These are phyloP conservation scores for Oceanodroma leucorhoa DNA, from an alignment of 2,797 vertebrate genomes.

Conservation along the genomic window DNA sequence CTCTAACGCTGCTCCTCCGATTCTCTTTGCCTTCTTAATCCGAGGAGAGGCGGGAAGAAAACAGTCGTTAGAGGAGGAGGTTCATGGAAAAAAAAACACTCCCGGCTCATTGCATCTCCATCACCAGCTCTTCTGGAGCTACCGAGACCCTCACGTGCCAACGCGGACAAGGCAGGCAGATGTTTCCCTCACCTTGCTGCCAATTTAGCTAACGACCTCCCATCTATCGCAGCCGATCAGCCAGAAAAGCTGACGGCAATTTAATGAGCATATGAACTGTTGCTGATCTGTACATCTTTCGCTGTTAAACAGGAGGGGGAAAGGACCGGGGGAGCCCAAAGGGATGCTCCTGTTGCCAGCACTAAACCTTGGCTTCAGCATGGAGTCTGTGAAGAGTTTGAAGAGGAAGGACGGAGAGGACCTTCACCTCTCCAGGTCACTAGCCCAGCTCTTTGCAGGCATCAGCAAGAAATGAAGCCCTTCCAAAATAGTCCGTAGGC, in stretches of 20 bases:
- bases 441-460: not conserved
- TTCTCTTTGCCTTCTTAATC: not conserved
- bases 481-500: rapidly evolving
- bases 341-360: not conserved
- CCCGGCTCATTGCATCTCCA: not conserved
- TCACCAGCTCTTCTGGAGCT: not conserved
- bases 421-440: not conserved
- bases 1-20: not conserved
- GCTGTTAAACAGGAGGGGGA: not conserved
- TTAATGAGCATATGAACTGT: not conserved
- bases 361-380: not conserved
- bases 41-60: rapidly evolving
- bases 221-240: not conserved
- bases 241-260: not conserved
- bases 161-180: not conserved
- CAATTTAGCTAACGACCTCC: not conserved
- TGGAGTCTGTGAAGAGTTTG: rapidly evolving
- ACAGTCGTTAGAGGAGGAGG: not conserved
- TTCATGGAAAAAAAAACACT: not conserved
- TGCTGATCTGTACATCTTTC: rapidly evolving
- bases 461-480: not conserved
- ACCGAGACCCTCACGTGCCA: not conserved
- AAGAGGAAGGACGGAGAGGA: not conserved
- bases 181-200: not conserved
- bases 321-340: not conserved